Percentiles rank a stretch among this genome's conserved stretches.
Evolutionary conservation across 2,888 invertebrate species (phyloP).

Genomic region (Parascotia fuliginaria): DNA sequence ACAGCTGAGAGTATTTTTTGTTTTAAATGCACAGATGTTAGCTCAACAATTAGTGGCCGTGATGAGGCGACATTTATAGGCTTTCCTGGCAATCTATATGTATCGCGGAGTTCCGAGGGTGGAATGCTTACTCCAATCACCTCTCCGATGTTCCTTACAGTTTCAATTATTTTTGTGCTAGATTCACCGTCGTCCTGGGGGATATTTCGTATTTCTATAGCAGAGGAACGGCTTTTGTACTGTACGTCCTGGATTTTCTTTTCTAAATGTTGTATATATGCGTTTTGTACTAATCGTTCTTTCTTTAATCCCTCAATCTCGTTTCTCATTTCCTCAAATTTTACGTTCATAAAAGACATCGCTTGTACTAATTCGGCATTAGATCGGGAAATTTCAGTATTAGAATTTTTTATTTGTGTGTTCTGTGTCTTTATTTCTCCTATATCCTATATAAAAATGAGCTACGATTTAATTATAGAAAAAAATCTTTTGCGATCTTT

Average conservation of each 20-base stretch:
- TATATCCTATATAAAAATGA: too few relatives aligned
- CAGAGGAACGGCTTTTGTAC: not conserved
- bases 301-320: not conserved
- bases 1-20: not conserved
- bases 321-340: not conserved
- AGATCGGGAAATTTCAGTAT: not conserved
- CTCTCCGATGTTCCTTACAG: not conserved
- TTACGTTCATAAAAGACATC: not conserved
- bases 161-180: not conserved
- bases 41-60: not conserved
- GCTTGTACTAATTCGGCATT: not conserved
- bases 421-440: constrained; percentile 4
- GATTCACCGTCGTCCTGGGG: not conserved
- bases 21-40: not conserved
- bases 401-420: not conserved
- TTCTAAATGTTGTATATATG: not conserved
- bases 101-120: not conserved
- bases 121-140: not conserved
- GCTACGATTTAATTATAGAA: too few relatives aligned
- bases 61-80: not conserved
- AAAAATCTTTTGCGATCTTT: too few relatives aligned
- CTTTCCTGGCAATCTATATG: not conserved
- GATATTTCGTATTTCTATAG: not conserved
- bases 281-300: not conserved
- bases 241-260: not conserved